Evolutionary conservation across 2,113 vertebrate species (phyloP).

Genomic region (Stercorarius parasiticus): DNA sequence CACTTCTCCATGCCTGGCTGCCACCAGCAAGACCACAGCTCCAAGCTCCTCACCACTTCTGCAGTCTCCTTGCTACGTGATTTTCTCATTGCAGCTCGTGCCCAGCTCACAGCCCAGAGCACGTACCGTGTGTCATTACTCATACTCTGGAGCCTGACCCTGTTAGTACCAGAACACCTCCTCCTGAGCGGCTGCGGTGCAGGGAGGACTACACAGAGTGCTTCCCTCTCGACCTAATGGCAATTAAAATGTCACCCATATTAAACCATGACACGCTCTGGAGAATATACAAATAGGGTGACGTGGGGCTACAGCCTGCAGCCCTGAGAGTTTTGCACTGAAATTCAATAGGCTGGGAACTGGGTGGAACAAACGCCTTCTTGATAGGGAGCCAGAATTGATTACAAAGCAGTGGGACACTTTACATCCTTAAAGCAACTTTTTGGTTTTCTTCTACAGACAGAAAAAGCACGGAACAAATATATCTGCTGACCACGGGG

Average conservation of each 20-base stretch:
- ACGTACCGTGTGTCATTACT: not conserved
- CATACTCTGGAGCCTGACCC: constrained; percentile 12
- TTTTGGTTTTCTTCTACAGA: not conserved
- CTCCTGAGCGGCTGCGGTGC: not conserved
- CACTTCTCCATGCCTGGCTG: not conserved
- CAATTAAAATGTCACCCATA: not conserved
- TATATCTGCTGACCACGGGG: not conserved
- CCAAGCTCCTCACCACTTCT: not conserved
- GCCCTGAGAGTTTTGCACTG: not conserved
- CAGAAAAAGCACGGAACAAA: not conserved
- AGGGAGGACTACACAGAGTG: not conserved
- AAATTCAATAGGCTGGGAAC: not conserved
- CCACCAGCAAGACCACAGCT: not conserved
- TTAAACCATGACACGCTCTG: not conserved
- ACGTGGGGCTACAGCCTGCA: not conserved
- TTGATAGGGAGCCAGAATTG: not conserved
- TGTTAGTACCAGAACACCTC: not conserved
- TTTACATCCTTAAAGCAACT: not conserved
- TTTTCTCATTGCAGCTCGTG: not conserved
- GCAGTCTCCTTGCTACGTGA: not conserved
- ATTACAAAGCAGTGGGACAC: not conserved
- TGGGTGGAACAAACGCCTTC: not conserved
- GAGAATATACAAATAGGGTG: not conserved
- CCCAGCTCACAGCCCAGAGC: not conserved
- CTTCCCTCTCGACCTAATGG: not conserved